Base-by-base conservation (phyloP, 2,797 vertebrate species). In the Spondyliosoma cantharus region DNA sequence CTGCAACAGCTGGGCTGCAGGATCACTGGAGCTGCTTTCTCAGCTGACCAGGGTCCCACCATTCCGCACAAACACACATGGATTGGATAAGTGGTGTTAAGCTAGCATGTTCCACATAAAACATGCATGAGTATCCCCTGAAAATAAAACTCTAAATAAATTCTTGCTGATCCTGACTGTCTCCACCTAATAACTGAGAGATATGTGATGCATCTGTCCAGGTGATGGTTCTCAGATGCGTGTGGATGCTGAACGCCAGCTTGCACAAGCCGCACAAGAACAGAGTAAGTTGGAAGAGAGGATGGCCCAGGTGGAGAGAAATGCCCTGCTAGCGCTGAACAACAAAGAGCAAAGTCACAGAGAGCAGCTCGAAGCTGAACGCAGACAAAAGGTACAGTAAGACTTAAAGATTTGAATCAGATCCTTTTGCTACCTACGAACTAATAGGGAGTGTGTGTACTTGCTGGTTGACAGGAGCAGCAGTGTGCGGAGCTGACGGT, bases 311-410 rank as follows among this genome's bases (percentile, higher is more conserved):
- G 85, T 85, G 45, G 93, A 96, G 80, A 94, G 75, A 61, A 93
- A 93, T 0, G 32, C 81, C 13, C 91, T 94, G 84, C 61, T 90
- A 71, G 90, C 89, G 62, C 86, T 96, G 27, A 93, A 88, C 76
- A 91, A 82, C 73, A 92, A 82, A 80, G 93, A 93, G 0, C 86
- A 91, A 57, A 85, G 80, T 64, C 95, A 96, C 89, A 89, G 84
- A 24, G 93, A 96, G 70, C 93, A 94, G 77, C 80, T 96, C 11
- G 93, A 93, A 0, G 85, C 74, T 19, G 93, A 96, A 52, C 92
- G 65, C 59, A 86, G 75, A 19, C 90, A 95, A 50, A 96, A 95
- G 95, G 97, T 96, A 70, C 22, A 22, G 11, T 2, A 67, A 0
- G 8, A 54, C n/a, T 57, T 37, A 5, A n/a, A 46, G 37, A 32